Evolutionary conservation across 2,113 vertebrate genomes (phyloP).

Genomic region (Passer domesticus): DNA sequence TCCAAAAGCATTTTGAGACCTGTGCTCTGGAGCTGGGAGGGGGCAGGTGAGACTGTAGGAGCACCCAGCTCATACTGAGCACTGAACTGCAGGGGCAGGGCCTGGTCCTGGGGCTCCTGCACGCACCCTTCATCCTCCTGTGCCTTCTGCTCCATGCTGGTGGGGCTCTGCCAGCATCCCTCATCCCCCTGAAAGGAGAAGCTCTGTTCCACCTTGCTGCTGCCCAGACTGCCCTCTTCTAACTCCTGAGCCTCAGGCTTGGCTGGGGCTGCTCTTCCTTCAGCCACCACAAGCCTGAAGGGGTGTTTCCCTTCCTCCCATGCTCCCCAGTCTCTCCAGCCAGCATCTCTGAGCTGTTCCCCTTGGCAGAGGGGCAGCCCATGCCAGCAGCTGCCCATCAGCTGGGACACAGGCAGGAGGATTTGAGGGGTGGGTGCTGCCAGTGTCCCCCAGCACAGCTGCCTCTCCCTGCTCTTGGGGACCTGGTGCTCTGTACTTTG

Average conservation of each 20-base stretch:
- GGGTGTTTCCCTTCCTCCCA: neutral
- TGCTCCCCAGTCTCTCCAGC: neutral
- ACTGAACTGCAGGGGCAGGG: neutral
- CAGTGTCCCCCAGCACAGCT: neutral
- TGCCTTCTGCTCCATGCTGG: constrained; percentile 19
- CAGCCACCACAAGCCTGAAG: neutral
- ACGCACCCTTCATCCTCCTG: neutral
- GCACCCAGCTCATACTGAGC: neutral
- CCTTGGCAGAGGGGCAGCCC: neutral
- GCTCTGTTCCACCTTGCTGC: neutral
- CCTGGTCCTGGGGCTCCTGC: neutral
- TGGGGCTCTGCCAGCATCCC: neutral
- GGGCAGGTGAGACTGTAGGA: neutral
- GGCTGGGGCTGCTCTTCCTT: neutral
- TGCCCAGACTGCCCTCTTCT: neutral
- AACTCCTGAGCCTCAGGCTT: neutral
- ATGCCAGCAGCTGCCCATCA: rapidly evolving
- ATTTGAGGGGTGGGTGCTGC: neutral
- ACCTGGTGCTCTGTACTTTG: neutral
- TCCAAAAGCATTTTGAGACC: neutral
- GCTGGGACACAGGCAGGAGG: neutral
- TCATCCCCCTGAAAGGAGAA: neutral
- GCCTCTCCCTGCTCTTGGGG: neutral
- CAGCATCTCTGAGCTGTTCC: neutral
- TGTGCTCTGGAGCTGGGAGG: neutral